Percentiles rank a stretch among this genome's conserved stretches.
Evolutionary conservation across 2,888 invertebrate genomes (phyloP).

Genomic region (Dendrolimus houi): DNA sequence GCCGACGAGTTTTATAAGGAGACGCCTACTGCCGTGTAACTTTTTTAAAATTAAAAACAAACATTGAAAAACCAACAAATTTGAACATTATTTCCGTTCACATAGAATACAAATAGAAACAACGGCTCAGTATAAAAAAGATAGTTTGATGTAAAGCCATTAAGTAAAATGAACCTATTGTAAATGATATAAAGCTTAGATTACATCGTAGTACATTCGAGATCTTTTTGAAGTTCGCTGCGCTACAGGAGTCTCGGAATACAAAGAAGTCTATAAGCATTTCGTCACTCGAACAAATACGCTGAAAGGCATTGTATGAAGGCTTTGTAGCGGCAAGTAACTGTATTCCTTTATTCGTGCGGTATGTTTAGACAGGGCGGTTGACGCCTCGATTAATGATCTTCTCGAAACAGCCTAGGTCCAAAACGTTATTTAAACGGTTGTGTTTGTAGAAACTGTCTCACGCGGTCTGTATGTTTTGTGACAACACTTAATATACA

Average conservation of each 20-base stretch:
- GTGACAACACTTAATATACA: neutral
- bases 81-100: constrained; percentile 20
- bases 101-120: constrained; percentile 13
- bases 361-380: constrained; percentile 49
- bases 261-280: constrained; percentile 52
- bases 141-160: constrained; percentile 12
- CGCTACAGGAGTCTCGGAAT: constrained; percentile 41
- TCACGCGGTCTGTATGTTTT: constrained; percentile 2
- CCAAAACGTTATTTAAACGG: neutral
- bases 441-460: constrained; percentile 31
- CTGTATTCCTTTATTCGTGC: constrained; percentile 47
- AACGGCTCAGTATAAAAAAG: constrained; percentile 21
- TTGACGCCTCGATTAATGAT: constrained; percentile 57
- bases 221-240: constrained; percentile 4
- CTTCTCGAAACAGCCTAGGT: constrained; percentile 15
- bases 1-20: constrained; percentile 34
- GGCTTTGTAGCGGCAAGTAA: constrained; percentile 43
- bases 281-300: constrained; percentile 56
- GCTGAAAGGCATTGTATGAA: constrained; percentile 52
- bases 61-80: constrained; percentile 14
- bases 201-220: constrained; percentile 21
- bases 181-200: constrained; percentile 21
- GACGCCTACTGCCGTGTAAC: constrained; percentile 54
- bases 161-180: neutral
- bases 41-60: constrained; percentile 28